Conservation (phyloP, 2,888 invertebrate genomes). For the Himalopsyche anomala region DNA sequence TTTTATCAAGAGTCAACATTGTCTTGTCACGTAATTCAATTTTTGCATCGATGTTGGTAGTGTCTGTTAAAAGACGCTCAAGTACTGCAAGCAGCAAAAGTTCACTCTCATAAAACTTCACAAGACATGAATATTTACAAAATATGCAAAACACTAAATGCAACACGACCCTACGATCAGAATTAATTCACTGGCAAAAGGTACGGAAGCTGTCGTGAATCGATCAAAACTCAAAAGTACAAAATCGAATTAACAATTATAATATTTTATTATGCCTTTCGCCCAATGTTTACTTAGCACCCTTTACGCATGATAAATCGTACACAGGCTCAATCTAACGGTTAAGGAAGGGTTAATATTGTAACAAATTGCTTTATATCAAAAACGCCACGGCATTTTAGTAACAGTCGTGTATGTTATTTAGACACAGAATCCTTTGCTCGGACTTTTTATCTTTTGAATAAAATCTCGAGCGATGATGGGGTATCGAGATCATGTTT, state of each 20-base stretch:
- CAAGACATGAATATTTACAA: conserved; percentile 47
- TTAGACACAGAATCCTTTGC: conserved; percentile 5
- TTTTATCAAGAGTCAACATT: not conserved
- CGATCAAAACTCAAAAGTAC: conserved; percentile 55
- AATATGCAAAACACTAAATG: conserved; percentile 44
- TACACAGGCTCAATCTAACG: conserved; percentile 70
- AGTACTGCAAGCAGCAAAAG: not conserved
- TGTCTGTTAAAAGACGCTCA: not conserved
- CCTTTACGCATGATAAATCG: conserved; percentile 77
- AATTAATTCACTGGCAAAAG: conserved; percentile 51
- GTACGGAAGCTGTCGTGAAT: conserved; percentile 58
- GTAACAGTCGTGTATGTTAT: not conserved
- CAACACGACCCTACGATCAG: conserved; percentile 49
- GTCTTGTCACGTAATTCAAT: conserved; percentile 14
- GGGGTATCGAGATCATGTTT: conserved; percentile 64
- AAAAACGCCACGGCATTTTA: not conserved
- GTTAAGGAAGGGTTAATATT: conserved; percentile 48
- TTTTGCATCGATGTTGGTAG: conserved; percentile 15
- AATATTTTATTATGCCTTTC: conserved; percentile 71
- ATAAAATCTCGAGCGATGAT: conserved; percentile 64
- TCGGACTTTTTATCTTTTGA: conserved; percentile 53
- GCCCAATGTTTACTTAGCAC: conserved; percentile 79
- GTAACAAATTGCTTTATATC: conserved; percentile 62
- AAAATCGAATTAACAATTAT: conserved; percentile 70
- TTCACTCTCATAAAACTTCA: not conserved